Percentiles rank a stretch among this genome's conserved stretches.
phyloP scores from a whole-genome alignment of 2,797 vertebrate species.

The Silurus lanzhouensis region DNA sequence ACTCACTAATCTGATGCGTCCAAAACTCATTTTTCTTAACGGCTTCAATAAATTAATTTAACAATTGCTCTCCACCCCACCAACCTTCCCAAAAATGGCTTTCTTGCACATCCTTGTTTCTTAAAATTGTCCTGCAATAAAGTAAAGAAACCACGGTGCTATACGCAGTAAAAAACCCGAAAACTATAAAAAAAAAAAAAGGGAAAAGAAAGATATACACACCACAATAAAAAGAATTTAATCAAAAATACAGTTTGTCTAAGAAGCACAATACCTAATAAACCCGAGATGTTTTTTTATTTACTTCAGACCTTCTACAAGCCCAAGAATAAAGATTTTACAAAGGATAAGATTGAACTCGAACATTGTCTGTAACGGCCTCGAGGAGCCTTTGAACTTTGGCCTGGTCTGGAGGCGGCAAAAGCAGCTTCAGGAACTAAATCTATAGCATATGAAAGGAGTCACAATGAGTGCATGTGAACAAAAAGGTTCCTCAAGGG shows the following conservation, averaged over 20 bases:
- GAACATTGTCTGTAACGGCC: not conserved
- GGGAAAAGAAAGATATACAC: not conserved
- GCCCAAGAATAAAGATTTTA: not conserved
- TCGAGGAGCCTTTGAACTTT: constrained; percentile 1
- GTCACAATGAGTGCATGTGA: not conserved
- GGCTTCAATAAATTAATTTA: too few species aligned
- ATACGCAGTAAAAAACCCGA: not conserved
- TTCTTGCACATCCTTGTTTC: too few species aligned
- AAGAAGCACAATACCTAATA: not conserved
- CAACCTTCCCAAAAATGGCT: too few species aligned
- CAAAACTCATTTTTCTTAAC: too few species aligned
- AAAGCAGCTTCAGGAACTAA: not conserved
- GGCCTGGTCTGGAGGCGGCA: not conserved
- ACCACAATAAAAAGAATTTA: not conserved
- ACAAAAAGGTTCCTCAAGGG: not conserved
- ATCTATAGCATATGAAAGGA: not conserved
- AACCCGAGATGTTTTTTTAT: not conserved
- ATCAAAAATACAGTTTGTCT: not conserved
- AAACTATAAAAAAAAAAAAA: not conserved
- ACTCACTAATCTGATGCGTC: too few species aligned
- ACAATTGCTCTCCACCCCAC: too few species aligned
- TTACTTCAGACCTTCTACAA: not conserved
- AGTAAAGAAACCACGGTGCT: not conserved
- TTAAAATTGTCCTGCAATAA: too few species aligned
- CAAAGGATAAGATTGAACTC: not conserved